A percentile compares a stretch with the other conserved stretches of the same genome.
Evolutionary conservation across 2,113 vertebrate genomes (phyloP).

Genomic region (Bubalus kerabau): DNA sequence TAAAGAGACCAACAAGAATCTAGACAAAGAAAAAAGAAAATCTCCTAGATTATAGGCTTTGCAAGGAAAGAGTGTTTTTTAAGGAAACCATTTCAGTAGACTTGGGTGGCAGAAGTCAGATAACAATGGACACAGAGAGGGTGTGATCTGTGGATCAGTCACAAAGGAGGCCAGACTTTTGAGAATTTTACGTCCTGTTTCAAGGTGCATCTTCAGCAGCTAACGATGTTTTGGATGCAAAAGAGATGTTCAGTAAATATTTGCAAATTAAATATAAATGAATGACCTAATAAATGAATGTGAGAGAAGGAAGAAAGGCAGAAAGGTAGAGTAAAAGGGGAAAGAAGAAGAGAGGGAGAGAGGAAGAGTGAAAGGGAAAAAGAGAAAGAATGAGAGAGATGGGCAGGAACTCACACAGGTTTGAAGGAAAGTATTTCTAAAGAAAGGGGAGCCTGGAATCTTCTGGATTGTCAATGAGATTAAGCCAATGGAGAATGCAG

Average conservation of each 20-base stretch:
- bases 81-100: not conserved
- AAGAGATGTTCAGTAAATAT: not conserved
- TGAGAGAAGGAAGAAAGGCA: not conserved
- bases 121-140: not conserved
- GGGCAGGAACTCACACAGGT: not conserved
- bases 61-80: not conserved
- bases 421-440: not conserved
- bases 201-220: not conserved
- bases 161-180: not conserved
- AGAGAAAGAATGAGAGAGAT: not conserved
- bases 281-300: not conserved
- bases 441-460: not conserved
- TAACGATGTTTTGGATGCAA: not conserved
- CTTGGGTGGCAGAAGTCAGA: not conserved
- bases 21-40: not conserved
- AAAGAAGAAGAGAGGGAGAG: not conserved
- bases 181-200: not conserved
- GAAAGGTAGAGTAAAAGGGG: not conserved
- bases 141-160: not conserved
- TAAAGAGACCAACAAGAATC: not conserved
- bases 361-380: not conserved
- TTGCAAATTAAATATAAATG: not conserved
- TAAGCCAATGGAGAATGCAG: not conserved
- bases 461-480: not conserved
- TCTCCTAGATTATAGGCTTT: not conserved